Evolutionary conservation across 2,113 vertebrate species (phyloP), one percentile per base, ranked within the genome.

Genomic region (Seriola quinqueradiata): DNA sequence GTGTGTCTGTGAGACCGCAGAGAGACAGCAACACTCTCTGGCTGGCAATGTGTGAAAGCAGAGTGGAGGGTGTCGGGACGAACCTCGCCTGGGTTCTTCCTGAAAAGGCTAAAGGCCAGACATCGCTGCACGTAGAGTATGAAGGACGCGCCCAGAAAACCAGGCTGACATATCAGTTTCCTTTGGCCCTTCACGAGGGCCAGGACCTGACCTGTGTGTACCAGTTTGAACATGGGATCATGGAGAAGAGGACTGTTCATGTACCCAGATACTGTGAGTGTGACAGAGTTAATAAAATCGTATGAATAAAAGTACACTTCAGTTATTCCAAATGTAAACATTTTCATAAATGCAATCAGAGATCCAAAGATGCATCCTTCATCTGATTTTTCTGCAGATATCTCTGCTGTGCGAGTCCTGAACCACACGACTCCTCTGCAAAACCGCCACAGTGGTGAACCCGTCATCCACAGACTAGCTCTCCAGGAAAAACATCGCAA

Each of bases 251-350:
- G 75, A 92, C 73, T 2, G 17, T 93, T 32, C 82, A 67, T 2
- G 58, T 95, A 40, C 94, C 94, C 23, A 79, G n/a, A 89, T 95
- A 89, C 73, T 72, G 95, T 95, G 82, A 94, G 94, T 85, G 59
- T 3, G 48, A 34, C 25, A 72, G 28, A 52, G 17, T 32, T 17
- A 34, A 34, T 7, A 28, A 25, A 48, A 2, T 59, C 1, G 2
- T 25, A 5, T n/a, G 2, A 55, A 82, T 36, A 34, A 17, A 68
- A 68, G 25, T 34, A 21, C 70, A 34, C 42, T 50, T 36, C 2
- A 7, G 4, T 36, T 36, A 6, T 10, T 63, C 3, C 1, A 7
- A 67, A 59, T 36, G 21, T 44, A 32, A 11, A 38, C 16, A 68
- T 57, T 25, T 19, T 25, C 28, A 50, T 17, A 6, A 61, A 44